Evolutionary conservation across 2,113 vertebrate genomes (phyloP), one percentile per base, ranked within the genome.

Genomic region (Nothobranchius furzeri): DNA sequence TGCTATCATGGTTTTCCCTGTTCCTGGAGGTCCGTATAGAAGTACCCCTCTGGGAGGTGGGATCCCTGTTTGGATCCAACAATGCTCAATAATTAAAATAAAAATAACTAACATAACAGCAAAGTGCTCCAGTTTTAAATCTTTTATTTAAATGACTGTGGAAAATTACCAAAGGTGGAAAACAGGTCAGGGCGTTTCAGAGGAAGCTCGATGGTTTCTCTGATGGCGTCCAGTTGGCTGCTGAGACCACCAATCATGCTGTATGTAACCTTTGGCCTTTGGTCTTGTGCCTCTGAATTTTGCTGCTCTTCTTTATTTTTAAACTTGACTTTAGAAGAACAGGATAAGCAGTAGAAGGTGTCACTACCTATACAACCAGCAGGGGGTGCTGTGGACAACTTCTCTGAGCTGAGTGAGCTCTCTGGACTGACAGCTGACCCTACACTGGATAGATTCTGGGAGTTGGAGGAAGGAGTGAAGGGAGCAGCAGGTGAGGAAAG

Each of bases 1-100:
- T 68, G 95, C 98, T 73, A 99, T 96, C 95, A 99, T 92, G 0
- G 97, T 99, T 86, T 99, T 99, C 20, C 98, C 97, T 0, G 97
- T 98, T 20, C 98, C 98, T 0, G 98, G 97, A 10, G 98, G 96
- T 0, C 98, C 98, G 4, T 96, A 96, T 0, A 99, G 85, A 0
- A 99, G 90, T 9, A 99, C 92, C 35, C 97, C 98, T 79, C 96
- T 84, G 8, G 98, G 96, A 46, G 96, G 92, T 2, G 94, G 82
- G 83, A 99, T 95, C 51, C 97, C 97, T 99, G 82, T n/a, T 55
- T 0, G 68, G 76, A 84, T 47, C 20, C 13, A 49, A 45, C 15
- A 36, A 48, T 15, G 0, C 12, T 14, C 30, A 40, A 24, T 12
- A 10, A 20, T 12, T 11, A 48, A 7, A 50, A 13, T 49, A 3